These are phyloP conservation scores for Raja brachyura DNA, from an alignment of 2,113 vertebrate species.

Conservation along the genomic window DNA sequence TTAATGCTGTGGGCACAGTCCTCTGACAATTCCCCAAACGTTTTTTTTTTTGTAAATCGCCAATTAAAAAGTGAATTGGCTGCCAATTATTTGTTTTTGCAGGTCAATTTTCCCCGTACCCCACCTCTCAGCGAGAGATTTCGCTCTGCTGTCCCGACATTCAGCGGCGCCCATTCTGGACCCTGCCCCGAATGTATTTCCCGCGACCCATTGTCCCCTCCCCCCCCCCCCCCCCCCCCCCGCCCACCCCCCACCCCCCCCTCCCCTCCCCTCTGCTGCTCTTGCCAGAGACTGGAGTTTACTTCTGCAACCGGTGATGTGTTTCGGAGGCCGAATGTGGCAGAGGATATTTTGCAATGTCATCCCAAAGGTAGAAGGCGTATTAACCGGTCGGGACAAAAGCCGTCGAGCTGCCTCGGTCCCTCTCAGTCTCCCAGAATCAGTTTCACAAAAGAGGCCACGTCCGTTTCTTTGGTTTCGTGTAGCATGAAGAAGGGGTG, in stretches of 20 bases:
- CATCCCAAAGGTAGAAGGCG: not conserved
- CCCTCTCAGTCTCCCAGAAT: conserved; percentile 80
- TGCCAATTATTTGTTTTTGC: conserved; percentile 25
- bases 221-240: not conserved
- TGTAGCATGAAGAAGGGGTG: conserved; percentile 88
- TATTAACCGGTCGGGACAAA: not conserved
- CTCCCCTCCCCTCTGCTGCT: not conserved
- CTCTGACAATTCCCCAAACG: not conserved
- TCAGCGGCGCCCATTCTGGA: not conserved
- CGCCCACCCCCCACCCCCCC: not conserved
- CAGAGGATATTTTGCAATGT: conserved; percentile 17
- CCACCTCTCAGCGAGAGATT: no score
- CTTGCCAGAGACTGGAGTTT: not conserved
- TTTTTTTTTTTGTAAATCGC: not conserved
- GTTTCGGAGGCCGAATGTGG: not conserved
- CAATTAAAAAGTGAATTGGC: not conserved
- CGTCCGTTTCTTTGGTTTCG: conserved; percentile 92
- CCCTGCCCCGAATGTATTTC: not conserved
- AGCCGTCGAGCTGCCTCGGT: conserved; percentile 49
- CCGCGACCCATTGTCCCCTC: not conserved
- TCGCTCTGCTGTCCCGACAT: not conserved
- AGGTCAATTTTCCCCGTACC: not conserved
- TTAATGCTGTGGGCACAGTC: not conserved
- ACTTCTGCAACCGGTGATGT: not conserved
- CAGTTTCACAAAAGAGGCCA: conserved; percentile 88